A percentile compares a stretch with the other conserved stretches of the same genome.
Conservation (phyloP, 2,797 vertebrate species). For the Sebastes steindachneri region DNA sequence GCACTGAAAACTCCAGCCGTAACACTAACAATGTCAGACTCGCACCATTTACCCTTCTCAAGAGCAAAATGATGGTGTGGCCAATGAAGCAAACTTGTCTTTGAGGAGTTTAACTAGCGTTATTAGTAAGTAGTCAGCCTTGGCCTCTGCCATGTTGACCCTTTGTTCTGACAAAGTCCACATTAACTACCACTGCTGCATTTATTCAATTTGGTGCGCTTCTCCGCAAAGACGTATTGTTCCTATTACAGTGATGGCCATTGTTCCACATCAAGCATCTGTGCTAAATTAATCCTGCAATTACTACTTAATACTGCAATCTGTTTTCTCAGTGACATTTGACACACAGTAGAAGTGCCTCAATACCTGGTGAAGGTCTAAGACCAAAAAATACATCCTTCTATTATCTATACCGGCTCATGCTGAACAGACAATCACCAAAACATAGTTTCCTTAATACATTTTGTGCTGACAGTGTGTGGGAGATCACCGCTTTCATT, state of each 20-base stretch:
- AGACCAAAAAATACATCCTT: neutral
- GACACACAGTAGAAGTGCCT: neutral
- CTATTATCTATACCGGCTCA: neutral
- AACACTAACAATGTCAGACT: conserved; percentile 32
- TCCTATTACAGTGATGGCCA: neutral
- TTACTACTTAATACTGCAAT: neutral
- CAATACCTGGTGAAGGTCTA: neutral
- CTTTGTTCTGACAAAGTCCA: neutral
- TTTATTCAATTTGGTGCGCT: conserved; percentile 5
- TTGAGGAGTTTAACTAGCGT: conserved; percentile 41
- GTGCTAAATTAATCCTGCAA: conserved; percentile 18
- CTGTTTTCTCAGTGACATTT: neutral
- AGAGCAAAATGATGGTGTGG: conserved; percentile 26
- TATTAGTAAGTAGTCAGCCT: conserved; percentile 45
- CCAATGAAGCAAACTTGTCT: conserved; percentile 21
- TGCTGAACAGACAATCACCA: neutral
- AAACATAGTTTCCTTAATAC: neutral
- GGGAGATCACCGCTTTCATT: neutral
- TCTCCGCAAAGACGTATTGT: neutral
- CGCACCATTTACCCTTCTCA: conserved; percentile 62
- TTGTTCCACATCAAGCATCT: conserved; percentile 8
- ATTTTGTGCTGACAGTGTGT: neutral
- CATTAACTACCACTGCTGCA: neutral
- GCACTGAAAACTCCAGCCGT: neutral
- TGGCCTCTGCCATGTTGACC: conserved; percentile 15